Evolutionary conservation across 2,888 invertebrate genomes (phyloP), one percentile per base, ranked within the genome.

Genomic region (Noctua fimbriata): DNA sequence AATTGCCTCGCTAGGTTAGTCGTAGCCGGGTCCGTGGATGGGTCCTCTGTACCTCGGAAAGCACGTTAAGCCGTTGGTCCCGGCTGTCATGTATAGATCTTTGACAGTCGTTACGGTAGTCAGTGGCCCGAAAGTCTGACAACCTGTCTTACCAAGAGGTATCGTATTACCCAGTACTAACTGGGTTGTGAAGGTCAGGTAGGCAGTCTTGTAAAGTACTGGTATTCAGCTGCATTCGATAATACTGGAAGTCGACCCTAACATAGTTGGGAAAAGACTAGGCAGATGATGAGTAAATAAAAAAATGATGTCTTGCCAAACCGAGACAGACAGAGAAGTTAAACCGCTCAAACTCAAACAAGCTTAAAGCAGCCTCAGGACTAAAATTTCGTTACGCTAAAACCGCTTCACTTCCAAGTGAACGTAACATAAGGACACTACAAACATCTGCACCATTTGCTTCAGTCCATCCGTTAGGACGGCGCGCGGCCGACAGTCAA

Each of bases 381-480:
- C 44, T 16, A 47, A 63, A 70, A 86, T 70, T 78, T 71, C 52
- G 71, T 76, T 83, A 83, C 44, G 4, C 47, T 76, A n/a, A 65
- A 80, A 87, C 63, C 63, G 32, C 55, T 82, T 72, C 36, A 65
- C 6, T 80, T 28, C 44, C 67, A 55, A 75, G 73, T 32, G 75
- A 73, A 44, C 76, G 66, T 55, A 36, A 47, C 74, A 67, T 69
- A 80, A 85, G 88, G 84, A 69, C 75, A 80, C 69, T 83, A 78
- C 80, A 87, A 79, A 84, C 72, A 77, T 79, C 80, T 79, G 77
- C 81, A 81, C 89, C 80, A 88, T 86, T 88, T 88, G 79, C 77
- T 69, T 65, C 55, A 32, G 69, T 75, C 76, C 73, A 89, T 81
- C 74, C 65, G 78, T 71, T 69, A 74, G 70, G 36, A 63, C 49